Percentiles rank a stretch among this genome's conserved stretches.
Evolutionary conservation across 2,888 invertebrate genomes (phyloP).

Genomic region (Helicoverpa assulta): DNA sequence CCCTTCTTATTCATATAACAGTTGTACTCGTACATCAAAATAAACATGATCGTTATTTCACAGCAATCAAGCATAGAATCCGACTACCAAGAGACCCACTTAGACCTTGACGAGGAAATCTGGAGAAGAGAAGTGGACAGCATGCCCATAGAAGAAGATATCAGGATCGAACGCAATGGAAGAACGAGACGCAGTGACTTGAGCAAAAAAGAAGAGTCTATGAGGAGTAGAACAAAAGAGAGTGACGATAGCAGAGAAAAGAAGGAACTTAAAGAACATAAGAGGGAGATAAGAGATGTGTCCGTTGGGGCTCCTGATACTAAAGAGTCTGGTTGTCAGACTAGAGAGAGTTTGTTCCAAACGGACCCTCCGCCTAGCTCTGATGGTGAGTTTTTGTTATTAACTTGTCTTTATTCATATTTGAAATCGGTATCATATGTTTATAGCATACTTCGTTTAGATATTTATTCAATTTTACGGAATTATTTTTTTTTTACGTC

Average conservation of each 20-base stretch:
- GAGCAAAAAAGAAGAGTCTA: conserved; percentile 81
- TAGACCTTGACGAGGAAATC: conserved; percentile 81
- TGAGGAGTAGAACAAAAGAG: conserved; percentile 76
- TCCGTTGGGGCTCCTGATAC: conserved; percentile 87
- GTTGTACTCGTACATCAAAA: not conserved
- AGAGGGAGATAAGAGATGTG: conserved; percentile 79
- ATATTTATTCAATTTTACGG: too few relatives aligned
- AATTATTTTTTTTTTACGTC: too few relatives aligned
- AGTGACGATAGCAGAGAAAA: conserved; percentile 70
- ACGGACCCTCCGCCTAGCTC: conserved; percentile 82
- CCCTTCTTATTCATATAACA: too few relatives aligned
- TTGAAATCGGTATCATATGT: too few relatives aligned
- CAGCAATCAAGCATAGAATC: conserved; percentile 86
- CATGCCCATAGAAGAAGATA: conserved; percentile 74
- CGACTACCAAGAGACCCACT: conserved; percentile 82
- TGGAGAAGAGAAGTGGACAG: conserved; percentile 80
- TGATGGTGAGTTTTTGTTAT: conserved; percentile 74
- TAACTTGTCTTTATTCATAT: too few relatives aligned
- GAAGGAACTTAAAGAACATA: conserved; percentile 56
- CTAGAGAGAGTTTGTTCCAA: conserved; percentile 94
- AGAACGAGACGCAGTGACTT: conserved; percentile 78
- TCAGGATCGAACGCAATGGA: conserved; percentile 81
- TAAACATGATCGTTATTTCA: conserved; percentile 15
- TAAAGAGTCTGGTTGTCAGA: conserved; percentile 92
- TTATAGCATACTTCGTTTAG: too few relatives aligned